Percentiles rank a stretch among this genome's conserved stretches.
Conservation (phyloP, 2,888 invertebrate genomes). For the Dynastes maya region DNA sequence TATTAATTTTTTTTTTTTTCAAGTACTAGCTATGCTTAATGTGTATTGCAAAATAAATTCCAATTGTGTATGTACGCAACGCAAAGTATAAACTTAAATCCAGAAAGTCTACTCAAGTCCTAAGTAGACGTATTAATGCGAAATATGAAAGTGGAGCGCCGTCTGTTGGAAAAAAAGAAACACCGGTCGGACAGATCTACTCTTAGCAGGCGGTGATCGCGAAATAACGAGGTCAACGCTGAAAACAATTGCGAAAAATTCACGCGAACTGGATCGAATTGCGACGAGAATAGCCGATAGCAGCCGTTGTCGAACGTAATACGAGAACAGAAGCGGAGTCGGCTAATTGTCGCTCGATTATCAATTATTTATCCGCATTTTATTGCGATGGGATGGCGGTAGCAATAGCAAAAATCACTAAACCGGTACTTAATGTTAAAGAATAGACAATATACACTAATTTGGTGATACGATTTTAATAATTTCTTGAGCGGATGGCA, state of each 20-base stretch:
- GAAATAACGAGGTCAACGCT: conserved; percentile 58
- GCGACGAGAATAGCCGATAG: conserved; percentile 10
- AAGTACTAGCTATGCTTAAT: no score
- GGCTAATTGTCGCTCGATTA: neutral
- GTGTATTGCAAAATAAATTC: no score
- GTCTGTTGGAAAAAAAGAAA: conserved; percentile 2
- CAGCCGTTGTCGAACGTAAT: neutral
- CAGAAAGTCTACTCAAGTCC: neutral
- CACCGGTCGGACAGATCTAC: neutral
- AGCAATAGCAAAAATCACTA: neutral
- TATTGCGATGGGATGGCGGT: neutral
- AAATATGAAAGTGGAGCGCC: neutral
- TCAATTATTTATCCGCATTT: neutral
- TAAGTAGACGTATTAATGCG: neutral
- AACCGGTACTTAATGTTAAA: neutral
- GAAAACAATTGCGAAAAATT: conserved; percentile 58
- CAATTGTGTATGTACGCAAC: no score
- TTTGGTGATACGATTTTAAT: neutral
- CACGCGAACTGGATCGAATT: conserved; percentile 50
- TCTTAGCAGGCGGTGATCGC: conserved; percentile 14
- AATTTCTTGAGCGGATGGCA: no score
- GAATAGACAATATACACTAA: neutral
- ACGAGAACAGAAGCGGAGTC: conserved; percentile 16
- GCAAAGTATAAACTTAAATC: no score
- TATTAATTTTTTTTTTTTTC: no score